A percentile compares a stretch with the other conserved stretches of the same genome.
Conservation (phyloP, 1,140 invertebrate genomes). For the Dreissena polymorpha region DNA sequence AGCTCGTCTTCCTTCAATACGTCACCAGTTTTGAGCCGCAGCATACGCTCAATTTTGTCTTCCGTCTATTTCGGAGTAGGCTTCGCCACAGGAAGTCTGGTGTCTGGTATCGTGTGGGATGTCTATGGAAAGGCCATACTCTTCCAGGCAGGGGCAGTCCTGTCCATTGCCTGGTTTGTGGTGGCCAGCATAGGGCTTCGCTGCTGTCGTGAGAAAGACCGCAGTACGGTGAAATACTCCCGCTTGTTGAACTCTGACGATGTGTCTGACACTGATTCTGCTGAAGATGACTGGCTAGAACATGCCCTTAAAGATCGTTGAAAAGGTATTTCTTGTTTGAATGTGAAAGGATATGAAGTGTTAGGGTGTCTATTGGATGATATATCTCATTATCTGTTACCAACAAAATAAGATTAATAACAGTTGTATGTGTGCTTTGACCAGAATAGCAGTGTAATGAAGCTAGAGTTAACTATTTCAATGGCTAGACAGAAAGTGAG, state of each 20-base stretch:
- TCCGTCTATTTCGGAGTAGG: conserved; percentile 76
- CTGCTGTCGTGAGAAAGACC: conserved; percentile 68
- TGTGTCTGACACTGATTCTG: conserved; percentile 62
- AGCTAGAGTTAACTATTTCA: too few species aligned
- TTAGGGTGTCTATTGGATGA: too few species aligned
- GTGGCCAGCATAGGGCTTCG: conserved; percentile 66
- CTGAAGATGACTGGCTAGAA: conserved; percentile 76
- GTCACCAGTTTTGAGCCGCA: conserved; percentile 71
- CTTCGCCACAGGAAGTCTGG: conserved; percentile 68
- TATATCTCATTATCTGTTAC: too few species aligned
- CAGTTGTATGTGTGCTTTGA: too few species aligned
- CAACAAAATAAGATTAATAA: too few species aligned
- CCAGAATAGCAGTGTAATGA: too few species aligned
- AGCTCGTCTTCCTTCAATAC: conserved; percentile 73
- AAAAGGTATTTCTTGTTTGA: background rate
- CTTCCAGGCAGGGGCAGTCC: conserved; percentile 65
- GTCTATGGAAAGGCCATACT: conserved; percentile 66
- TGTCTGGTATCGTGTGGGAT: conserved; percentile 71
- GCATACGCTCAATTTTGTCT: conserved; percentile 71
- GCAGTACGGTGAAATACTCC: conserved; percentile 68
- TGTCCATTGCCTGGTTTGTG: conserved; percentile 67
- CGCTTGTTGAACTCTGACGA: conserved; percentile 70
- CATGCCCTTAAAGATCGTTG: conserved; percentile 71
- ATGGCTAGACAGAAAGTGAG: too few species aligned
- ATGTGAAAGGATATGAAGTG: background rate